Evolutionary conservation across 2,888 invertebrate genomes (phyloP), one percentile per base, ranked within the genome.

Genomic region (Amiota mariae): DNA sequence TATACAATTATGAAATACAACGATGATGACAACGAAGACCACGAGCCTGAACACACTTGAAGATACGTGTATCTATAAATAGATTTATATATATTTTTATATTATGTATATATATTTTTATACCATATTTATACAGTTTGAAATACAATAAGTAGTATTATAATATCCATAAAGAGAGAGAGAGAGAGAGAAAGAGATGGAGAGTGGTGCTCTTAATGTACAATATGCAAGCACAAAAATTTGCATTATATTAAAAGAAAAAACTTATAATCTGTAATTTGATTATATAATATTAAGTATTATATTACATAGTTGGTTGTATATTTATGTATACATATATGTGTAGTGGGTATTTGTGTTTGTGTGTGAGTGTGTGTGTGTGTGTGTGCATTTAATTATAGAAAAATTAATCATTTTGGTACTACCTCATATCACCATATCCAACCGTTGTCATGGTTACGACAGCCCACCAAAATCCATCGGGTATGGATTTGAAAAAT

Each of bases 391-490:
- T 63, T 57, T 76, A 70, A 68, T 48, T 57, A 8, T 24, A 2
- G 13, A 13, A 71, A 36, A 48, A n/a, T 24, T 18, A 13, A 18
- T 78, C 76, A 75, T 76, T 76, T 74, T 75, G 81, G 79, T 81
- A 87, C 82, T 90, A 90, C 97, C 96, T 97, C 98, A 99, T 99
- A 94, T 99, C 98, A 93, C 98, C 98, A 94, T 99, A 99, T 93
- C 98, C 98, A 92, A 99, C 98, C 92, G 98, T 99, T 92, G 96
- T 97, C 96, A 96, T 96, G 93, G 96, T 99, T 92, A 99, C 98
- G 92, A 99, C 97, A 92, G 97, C 97, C 98, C 98, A 99, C 98
- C 98, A 98, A 95, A 98, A 98, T 93, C 98, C 98, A 94, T 98
- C 98, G 91, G 99, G 99, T 94, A 99, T 99, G 92, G 98, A 98